phyloP scores from a whole-genome alignment of 2,888 invertebrate genomes.

The Eurytoma adleriae region DNA sequence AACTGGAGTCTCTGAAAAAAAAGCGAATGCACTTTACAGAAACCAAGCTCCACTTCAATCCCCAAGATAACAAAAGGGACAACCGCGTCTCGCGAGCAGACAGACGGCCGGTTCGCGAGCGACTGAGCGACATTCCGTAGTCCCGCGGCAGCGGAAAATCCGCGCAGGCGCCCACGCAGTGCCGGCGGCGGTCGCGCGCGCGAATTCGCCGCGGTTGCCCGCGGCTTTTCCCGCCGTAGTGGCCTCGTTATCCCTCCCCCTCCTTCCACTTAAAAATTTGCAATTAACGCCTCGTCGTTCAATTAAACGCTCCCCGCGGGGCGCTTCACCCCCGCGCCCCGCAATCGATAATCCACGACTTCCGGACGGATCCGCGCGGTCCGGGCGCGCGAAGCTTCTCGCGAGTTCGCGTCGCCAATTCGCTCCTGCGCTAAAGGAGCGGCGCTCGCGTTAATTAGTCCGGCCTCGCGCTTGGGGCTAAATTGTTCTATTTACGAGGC shows the following conservation, averaged over 20 bases:
- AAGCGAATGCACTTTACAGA: neutral
- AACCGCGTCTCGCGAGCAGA: neutral
- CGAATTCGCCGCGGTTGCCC: no score
- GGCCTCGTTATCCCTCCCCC: no score
- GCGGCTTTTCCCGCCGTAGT: no score
- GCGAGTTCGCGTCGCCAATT: neutral
- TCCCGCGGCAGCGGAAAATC: constrained; percentile 11
- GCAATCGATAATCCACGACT: no score
- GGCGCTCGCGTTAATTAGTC: constrained; percentile 61
- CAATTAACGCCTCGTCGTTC: no score
- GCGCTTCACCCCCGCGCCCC: no score
- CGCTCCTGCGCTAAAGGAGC: constrained; percentile 36
- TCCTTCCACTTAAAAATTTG: no score
- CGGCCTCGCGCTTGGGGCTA: constrained; percentile 62
- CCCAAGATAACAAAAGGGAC: no score
- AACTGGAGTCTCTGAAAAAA: neutral
- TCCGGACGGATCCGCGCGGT: neutral
- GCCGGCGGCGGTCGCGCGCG: no score
- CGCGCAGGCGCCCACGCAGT: constrained; percentile 11
- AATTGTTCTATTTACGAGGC: constrained; percentile 65
- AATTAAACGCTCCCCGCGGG: no score
- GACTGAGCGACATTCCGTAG: constrained; percentile 26
- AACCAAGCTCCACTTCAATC: no score
- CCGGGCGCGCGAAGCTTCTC: constrained; percentile 12
- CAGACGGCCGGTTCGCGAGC: constrained; percentile 36